Percentiles rank a stretch among this genome's conserved stretches.
Evolutionary conservation across 2,888 invertebrate species (phyloP).

Genomic region (Lithophane leautieri): DNA sequence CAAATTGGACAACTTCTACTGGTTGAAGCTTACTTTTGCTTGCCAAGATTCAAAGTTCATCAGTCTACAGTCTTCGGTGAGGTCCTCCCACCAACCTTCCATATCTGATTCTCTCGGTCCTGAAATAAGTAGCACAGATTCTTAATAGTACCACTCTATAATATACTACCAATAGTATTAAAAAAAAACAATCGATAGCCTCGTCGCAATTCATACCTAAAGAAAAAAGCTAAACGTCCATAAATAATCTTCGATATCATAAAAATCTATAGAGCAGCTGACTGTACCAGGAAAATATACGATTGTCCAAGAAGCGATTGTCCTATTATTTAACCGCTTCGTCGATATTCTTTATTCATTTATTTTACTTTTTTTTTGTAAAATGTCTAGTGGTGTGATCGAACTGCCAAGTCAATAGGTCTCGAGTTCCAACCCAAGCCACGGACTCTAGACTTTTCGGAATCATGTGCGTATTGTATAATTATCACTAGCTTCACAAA

Average conservation of each 20-base stretch:
- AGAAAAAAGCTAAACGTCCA: neutral
- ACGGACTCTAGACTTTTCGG: no score
- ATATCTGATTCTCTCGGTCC: slow-evolving; percentile 86
- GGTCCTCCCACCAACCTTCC: slow-evolving; percentile 93
- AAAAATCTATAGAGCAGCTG: neutral
- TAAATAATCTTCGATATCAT: neutral
- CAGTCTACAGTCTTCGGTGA: slow-evolving; percentile 93
- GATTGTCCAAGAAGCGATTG: no score
- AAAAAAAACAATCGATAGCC: neutral
- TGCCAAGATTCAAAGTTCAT: slow-evolving; percentile 91
- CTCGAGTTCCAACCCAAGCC: no score
- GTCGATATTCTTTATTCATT: no score
- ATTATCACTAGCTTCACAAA: no score
- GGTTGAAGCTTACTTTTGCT: slow-evolving; percentile 83
- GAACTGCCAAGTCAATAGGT: no score
- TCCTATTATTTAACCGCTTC: no score
- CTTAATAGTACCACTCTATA: neutral
- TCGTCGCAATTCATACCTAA: neutral
- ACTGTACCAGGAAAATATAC: no score
- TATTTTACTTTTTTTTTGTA: no score
- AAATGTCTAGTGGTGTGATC: no score
- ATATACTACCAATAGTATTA: neutral
- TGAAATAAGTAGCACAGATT: slow-evolving; percentile 9
- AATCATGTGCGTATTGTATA: no score
- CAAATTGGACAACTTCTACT: no score